A percentile compares a stretch with the other conserved stretches of the same genome.
These are phyloP conservation scores for Bothrops jararaca DNA, from an alignment of 2,113 vertebrate species.

Conservation along the genomic window DNA sequence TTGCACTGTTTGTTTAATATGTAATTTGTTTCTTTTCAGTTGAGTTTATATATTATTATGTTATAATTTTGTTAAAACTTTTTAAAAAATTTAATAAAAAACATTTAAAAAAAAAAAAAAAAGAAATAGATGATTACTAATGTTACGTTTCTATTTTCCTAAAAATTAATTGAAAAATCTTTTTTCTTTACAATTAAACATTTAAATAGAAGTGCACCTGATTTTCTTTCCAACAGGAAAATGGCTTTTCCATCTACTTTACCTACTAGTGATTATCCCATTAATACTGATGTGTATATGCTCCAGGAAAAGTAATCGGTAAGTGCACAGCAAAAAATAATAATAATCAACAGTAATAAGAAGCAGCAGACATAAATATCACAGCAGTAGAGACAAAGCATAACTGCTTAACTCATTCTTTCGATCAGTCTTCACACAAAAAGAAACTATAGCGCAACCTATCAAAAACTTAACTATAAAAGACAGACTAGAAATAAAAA, in stretches of 20 bases:
- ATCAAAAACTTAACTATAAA: not conserved
- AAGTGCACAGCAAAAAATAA: constrained; percentile 44
- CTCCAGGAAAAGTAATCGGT: constrained; percentile 69
- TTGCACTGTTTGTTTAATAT: too few species aligned
- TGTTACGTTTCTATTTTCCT: not conserved
- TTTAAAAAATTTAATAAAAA: too few species aligned
- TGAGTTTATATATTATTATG: too few species aligned
- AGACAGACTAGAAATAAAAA: not conserved
- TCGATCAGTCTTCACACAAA: not conserved
- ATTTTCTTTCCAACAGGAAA: constrained; percentile 5
- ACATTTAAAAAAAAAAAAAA: too few species aligned
- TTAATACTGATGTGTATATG: constrained; percentile 42
- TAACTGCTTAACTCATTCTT: not conserved
- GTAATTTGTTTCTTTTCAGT: too few species aligned
- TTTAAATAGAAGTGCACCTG: not conserved
- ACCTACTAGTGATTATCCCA: constrained; percentile 48
- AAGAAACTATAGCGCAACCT: not conserved
- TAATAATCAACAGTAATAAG: not conserved
- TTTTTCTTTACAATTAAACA: not conserved
- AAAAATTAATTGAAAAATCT: not conserved
- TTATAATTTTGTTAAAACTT: too few species aligned
- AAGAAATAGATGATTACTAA: not conserved
- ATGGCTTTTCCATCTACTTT: constrained; percentile 22
- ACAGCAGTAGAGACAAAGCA: not conserved
- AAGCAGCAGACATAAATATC: not conserved